Evolutionary conservation across 1,140 invertebrate species (phyloP), one percentile per base, ranked within the genome.

Genomic region (Mamestra configurata): DNA sequence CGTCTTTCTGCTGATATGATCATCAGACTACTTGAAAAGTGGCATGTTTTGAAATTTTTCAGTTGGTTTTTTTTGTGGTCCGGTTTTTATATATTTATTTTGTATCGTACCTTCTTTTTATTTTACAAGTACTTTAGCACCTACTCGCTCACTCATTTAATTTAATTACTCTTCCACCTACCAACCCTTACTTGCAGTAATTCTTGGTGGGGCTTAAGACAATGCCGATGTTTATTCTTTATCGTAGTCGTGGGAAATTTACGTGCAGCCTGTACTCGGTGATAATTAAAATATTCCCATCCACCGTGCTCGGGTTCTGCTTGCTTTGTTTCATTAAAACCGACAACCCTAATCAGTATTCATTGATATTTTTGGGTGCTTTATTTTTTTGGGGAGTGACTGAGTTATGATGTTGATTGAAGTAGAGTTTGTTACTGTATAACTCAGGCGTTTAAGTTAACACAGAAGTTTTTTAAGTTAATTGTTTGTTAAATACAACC

Each of bases 161-260:
- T 11, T 24, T 55, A 24, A 55, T 55, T 55, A 55, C 10, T 40
- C 49, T 40, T 4, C 8, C 18, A 10, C 40, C 53, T 84, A 84
- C 18, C 89, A 92, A 35, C 92, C 92, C 90, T 94, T 78, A 7
- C 1, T 61, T 68, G 83, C 82, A 84, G 88, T 94, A 90, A 91
- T 88, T 94, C 92, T 94, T 92, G 88, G 86, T 86, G 85, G 73
- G 79, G 92, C 88, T 82, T 88, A 90, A 93, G 91, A 92, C 90
- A 92, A 91, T 89, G 88, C 85, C 86, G 83, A 91, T 93, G 92
- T 93, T 94, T 94, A 94, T 94, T 94, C 93, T 94, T 94, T 94
- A 94, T 94, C 89, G 91, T 83, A 94, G 93, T 89, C 93, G 93
- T 94, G 93, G 93, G 93, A 93, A 94, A 94, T 93, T 94, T 92